Evolutionary conservation across 2,797 vertebrate genomes (phyloP), one percentile per base, ranked within the genome.

Genomic region (Pelobates cultripes): DNA sequence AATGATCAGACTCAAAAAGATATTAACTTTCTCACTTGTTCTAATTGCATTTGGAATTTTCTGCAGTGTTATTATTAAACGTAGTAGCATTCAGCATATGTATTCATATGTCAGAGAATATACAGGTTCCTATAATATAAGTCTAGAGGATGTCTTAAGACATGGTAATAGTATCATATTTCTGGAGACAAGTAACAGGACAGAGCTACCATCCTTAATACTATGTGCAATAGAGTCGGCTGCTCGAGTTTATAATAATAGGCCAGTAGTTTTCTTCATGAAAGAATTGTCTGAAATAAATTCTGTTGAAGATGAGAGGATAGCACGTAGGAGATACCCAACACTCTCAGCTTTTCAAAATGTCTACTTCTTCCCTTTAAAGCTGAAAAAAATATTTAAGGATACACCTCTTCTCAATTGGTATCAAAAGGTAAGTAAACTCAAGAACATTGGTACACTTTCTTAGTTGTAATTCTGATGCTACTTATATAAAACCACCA

Each of bases 191-290:
- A 92, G 91, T 0, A 90, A 93, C 60, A 90, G 86, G 2, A 57
- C 87, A 55, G 89, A 93, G 75, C 92, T 90, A 0, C 72, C 89
- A 2, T 85, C 88, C 0, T 81, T 94, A 80, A 91, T 92, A 66
- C 90, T 90, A 2, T 94, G 93, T 44, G 90, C 93, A 0, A 89
- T 94, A 75, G 93, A 94, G 61, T 94, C 93, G 2, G 93, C 93
- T 0, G 90, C 93, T 70, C 88, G 86, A 73, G 89, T 87, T 4
- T 94, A 94, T 55, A 87, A 83, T 0, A 84, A 89, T 28, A 82
- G 88, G 3, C 86, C 91, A 0, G 3, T 94, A 80, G 83, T 85
- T 42, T 90, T 93, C 63, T 89, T 94, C 53, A 89, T 94, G 91
- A 91, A 91, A 69, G 91, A 91, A 0, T 88, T 94, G 83, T 74